Conservation (phyloP, 2,888 invertebrate species). For the Eristalinus sepulchralis region DNA sequence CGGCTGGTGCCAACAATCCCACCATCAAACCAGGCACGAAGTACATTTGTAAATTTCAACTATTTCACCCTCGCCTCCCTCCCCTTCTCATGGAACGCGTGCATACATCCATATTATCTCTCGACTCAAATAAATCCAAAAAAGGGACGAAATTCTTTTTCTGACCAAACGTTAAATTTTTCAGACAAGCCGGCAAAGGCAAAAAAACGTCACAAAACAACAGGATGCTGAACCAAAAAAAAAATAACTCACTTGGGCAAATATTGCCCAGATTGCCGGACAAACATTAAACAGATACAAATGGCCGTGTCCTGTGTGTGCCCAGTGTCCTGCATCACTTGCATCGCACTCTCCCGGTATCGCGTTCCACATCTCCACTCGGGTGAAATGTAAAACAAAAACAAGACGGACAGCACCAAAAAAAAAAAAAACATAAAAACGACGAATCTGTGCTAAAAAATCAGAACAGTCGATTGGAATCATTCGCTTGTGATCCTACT, state of each 20-base stretch:
- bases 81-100: background rate
- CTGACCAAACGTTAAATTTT: slow-evolving; percentile 47
- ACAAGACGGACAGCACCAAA: background rate
- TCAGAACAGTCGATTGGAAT: slow-evolving; percentile 50
- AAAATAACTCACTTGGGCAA: slow-evolving; percentile 65
- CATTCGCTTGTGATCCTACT: slow-evolving; percentile 25
- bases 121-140: slow-evolving; percentile 26
- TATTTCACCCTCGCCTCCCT: background rate
- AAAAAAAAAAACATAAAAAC: slow-evolving; percentile 10
- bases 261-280: slow-evolving; percentile 70
- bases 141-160: slow-evolving; percentile 25
- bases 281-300: slow-evolving; percentile 70
- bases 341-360: background rate
- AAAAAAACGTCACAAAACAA: background rate
- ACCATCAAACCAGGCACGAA: slow-evolving; percentile 28
- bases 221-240: slow-evolving; percentile 6
- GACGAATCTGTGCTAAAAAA: slow-evolving; percentile 39
- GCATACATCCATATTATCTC: slow-evolving; percentile 14
- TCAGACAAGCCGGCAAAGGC: slow-evolving; percentile 14
- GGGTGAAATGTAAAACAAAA: slow-evolving; percentile 11
- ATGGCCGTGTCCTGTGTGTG: slow-evolving; percentile 42
- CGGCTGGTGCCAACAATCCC: slow-evolving; percentile 14
- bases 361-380: background rate
- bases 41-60: slow-evolving; percentile 55
- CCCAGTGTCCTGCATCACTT: background rate